Conservation (phyloP, 2,888 invertebrate genomes). For the Ophioninae sp. region DNA sequence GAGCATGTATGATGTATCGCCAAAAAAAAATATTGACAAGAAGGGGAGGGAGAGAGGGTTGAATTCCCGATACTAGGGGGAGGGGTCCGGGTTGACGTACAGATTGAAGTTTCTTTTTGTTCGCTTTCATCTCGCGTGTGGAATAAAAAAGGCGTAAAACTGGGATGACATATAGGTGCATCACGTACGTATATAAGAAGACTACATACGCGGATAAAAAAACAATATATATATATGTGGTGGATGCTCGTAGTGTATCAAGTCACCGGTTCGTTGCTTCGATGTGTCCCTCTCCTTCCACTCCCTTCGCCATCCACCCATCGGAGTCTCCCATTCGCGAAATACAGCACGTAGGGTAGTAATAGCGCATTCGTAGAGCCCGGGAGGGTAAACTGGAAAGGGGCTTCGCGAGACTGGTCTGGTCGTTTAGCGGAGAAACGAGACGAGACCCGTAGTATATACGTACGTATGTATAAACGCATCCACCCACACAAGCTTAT, state of each 20-base stretch:
- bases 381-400: constrained; percentile 32
- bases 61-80: constrained; percentile 38
- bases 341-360: constrained; percentile 62
- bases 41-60: constrained; percentile 7
- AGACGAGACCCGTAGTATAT: constrained; percentile 38
- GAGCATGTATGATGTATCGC: not conserved
- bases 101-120: constrained; percentile 37
- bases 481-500: not conserved
- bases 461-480: not conserved
- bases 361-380: constrained; percentile 54
- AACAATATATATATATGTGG: constrained; percentile 7
- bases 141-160: constrained; percentile 12
- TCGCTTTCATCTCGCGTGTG: constrained; percentile 17
- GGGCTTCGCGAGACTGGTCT: constrained; percentile 55
- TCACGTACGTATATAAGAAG: constrained; percentile 20
- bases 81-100: constrained; percentile 15
- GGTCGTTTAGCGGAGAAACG: constrained; percentile 57
- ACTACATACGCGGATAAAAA: constrained; percentile 31
- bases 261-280: constrained; percentile 42
- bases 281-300: not conserved
- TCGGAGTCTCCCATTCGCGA: constrained; percentile 46
- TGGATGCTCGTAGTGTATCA: constrained; percentile 38
- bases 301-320: not conserved
- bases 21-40: constrained; percentile 5
- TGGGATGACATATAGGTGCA: constrained; percentile 4